Percentiles rank a stretch among this genome's conserved stretches.
Evolutionary conservation across 2,888 invertebrate genomes (phyloP).

Genomic region (Xylophagus ater): DNA sequence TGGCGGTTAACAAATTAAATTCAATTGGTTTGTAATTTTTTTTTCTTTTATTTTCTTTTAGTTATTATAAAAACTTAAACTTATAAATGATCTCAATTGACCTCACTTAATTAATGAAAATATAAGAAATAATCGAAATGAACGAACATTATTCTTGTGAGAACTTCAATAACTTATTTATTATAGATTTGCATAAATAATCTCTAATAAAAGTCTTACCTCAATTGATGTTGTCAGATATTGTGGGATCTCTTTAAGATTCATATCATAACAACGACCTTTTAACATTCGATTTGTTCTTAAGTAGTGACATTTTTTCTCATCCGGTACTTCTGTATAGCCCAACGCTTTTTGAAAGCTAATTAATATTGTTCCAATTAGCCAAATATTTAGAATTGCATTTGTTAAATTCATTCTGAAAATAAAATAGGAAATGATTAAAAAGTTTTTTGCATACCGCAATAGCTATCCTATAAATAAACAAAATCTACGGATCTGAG

Average conservation of each 20-base stretch:
- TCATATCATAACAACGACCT: slow-evolving; percentile 32
- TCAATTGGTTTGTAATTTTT: slow-evolving; percentile 13
- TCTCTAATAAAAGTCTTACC: too few species aligned
- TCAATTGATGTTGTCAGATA: slow-evolving; percentile 33
- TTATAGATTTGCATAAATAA: too few species aligned
- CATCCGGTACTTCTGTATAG: slow-evolving; percentile 24
- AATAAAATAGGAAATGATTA: neutral
- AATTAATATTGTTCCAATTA: neutral
- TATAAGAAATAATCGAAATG: too few species aligned
- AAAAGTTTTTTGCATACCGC: too few species aligned
- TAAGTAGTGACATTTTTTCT: slow-evolving; percentile 30
- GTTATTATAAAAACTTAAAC: too few species aligned
- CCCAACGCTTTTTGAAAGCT: neutral
- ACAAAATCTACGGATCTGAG: slow-evolving; percentile 47
- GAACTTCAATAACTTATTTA: too few species aligned
- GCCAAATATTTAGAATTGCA: slow-evolving; percentile 23
- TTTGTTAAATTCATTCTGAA: slow-evolving; percentile 12
- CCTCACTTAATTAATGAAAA: too few species aligned
- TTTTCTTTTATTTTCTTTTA: neutral
- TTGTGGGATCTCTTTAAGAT: slow-evolving; percentile 36
- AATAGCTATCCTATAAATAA: slow-evolving; percentile 51
- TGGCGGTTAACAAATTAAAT: slow-evolving; percentile 11
- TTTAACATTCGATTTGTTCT: slow-evolving; percentile 31
- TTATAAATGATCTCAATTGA: neutral
- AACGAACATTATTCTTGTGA: too few species aligned